Evolutionary conservation across 2,888 invertebrate species (phyloP), one percentile per base, ranked within the genome.

Genomic region (Lasius platythorax): DNA sequence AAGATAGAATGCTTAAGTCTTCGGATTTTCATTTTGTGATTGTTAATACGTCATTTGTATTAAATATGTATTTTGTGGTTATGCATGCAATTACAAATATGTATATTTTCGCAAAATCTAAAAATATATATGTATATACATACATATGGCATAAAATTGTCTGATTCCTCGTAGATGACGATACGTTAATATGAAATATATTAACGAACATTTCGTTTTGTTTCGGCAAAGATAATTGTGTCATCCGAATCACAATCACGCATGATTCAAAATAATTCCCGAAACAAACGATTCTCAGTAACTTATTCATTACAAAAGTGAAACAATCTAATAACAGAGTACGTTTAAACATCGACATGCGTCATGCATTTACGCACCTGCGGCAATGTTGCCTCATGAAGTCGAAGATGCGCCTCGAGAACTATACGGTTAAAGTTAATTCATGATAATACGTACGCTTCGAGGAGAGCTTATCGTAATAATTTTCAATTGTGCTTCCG

Each of bases 401-500:
- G 23, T 40, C 23, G 23, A 79, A 79, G 33, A 58, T 30, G 11
- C 12, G n/a, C 43, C n/a, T 3, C 9, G 37, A 18, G 40, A 53
- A 53, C 11, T 18, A n/a, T 15, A 28, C n/a, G 37, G 30, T 76
- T 85, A 72, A 76, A 85, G 46, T 33, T 40, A 15, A 28, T 37
- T 72, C 43, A 23, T 23, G 9, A 40, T 28, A 40, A 9, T 5
- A 37, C 6, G 23, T 46, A 61, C 11, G 23, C 23, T 6, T 43
- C 53, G 64, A 56, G 23, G 40, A 23, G 23, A 37, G 11, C 23
- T 50, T 23, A n/a, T 37, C 30, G 30, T 63, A 67, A 79, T 78
- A 67, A 83, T 83, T 83, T 67, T 63, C 68, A 79, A 83, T 83
- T 68, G 33, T 37, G 68, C 40, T 11, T n/a, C 23, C 30, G n/a